phyloP scores from a whole-genome alignment of 2,797 vertebrate species.

The Aselliscus stoliczkanus region DNA sequence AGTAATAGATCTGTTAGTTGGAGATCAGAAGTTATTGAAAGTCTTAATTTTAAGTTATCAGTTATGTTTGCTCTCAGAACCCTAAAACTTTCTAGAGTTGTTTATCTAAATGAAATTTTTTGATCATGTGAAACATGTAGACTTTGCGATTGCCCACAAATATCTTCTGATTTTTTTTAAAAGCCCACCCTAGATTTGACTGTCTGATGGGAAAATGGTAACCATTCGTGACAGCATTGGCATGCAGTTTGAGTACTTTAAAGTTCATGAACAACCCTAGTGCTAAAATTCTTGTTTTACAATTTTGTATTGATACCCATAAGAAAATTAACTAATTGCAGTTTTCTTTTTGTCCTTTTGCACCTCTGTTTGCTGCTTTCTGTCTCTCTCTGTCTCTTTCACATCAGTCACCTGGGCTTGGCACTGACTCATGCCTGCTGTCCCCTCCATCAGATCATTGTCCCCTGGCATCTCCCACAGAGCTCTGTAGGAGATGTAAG shows the following conservation, averaged over 20 bases:
- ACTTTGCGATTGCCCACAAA: background rate
- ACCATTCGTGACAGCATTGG: background rate
- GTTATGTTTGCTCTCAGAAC: background rate
- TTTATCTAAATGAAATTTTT: background rate
- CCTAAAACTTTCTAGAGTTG: background rate
- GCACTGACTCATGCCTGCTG: constrained; percentile 83
- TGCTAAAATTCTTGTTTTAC: constrained; percentile 78
- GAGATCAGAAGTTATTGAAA: constrained; percentile 49
- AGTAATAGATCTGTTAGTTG: background rate
- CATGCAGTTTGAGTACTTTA: constrained; percentile 51
- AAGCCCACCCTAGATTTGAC: background rate
- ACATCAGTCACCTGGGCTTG: constrained; percentile 86
- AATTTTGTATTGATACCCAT: constrained; percentile 65
- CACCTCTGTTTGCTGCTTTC: constrained; percentile 83
- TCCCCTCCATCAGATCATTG: constrained; percentile 85
- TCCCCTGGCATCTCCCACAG: constrained; percentile 85
- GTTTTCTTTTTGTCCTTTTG: constrained; percentile 92
- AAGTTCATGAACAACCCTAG: constrained; percentile 64
- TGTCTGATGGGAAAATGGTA: constrained; percentile 15
- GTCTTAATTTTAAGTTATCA: constrained; percentile 40
- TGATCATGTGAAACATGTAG: background rate
- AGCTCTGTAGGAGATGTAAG: constrained; percentile 91
- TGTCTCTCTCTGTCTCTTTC: constrained; percentile 77
- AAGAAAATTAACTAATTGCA: constrained; percentile 91
- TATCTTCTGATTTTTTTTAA: background rate